Base-by-base conservation (phyloP, 2,888 invertebrate species). In the Drosophila neonasuta region DNA sequence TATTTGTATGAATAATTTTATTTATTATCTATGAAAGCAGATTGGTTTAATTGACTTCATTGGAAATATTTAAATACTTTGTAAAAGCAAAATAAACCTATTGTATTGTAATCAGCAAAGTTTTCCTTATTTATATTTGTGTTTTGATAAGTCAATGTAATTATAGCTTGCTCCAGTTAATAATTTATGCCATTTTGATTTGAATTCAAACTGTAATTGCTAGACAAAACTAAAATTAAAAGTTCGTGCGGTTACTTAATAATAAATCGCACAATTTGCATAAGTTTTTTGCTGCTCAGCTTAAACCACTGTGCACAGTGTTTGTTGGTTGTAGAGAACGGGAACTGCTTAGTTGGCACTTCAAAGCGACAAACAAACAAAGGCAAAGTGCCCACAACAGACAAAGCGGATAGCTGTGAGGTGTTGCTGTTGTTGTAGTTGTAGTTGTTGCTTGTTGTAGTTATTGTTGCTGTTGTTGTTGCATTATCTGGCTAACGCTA, bases 361-460 rank as follows among this genome's bases (percentile, higher is more conserved):
- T 80, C 68, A 67, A 71, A 84, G 68, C 77, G 72, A 44, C 51
- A 56, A 60, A 66, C 48, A 63, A 69, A 60, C 62, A 67, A 58
- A 55, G 24, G 8, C 50, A 36, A 52, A 51, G 60, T 42, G 20
- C 8, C 36, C 49, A 52, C 51, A 61, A 64, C 71, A 66, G 11
- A 34, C 34, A 34, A 34, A 10, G 8, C 11, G 41, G 34, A 4
- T 36, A n/a, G 34, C 34, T 36, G 34, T 29, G 54, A 73, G 71
- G 77, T 81, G 74, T 74, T 68, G 59, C 48, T 36, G 24, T 68
- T 56, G 30, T 13, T 36, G 55, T 29, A 1, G 24, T 24, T 6
- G 46, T 36, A 1, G 24, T 24, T 6, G 46, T 36, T 13, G 13
- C 0, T 24, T 48, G 39, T 13, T 56, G 30, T 20, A 34, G 44